Percentiles rank a stretch among this genome's conserved stretches.
phyloP scores from a whole-genome alignment of 1,140 invertebrate species.

The Dendrolimus punctatus region DNA sequence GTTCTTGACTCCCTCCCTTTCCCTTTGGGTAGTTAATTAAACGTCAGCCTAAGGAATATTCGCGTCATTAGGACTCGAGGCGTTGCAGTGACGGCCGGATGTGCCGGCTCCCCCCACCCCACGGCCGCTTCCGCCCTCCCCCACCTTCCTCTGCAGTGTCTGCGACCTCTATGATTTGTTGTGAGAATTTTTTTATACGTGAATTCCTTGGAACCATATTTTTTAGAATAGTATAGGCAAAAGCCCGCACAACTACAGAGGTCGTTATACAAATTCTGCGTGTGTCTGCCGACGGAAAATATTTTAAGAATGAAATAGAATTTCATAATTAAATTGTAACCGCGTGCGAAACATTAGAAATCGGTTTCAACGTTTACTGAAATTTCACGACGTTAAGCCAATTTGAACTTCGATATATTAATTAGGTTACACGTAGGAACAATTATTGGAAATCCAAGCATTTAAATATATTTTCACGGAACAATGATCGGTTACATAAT shows the following conservation, averaged over 20 bases:
- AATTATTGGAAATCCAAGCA: too few relatives aligned
- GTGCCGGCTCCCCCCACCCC: slow-evolving; percentile 22
- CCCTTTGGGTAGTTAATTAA: slow-evolving; percentile 62
- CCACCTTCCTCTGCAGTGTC: not conserved
- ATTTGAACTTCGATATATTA: slow-evolving; percentile 2
- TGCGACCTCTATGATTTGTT: too few relatives aligned
- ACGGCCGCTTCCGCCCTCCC: slow-evolving; percentile 3
- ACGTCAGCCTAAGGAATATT: slow-evolving; percentile 57
- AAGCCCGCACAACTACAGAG: too few relatives aligned
- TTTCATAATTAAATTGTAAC: not conserved
- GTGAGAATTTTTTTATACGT: too few relatives aligned
- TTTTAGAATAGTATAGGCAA: too few relatives aligned
- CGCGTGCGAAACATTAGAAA: slow-evolving; percentile 20
- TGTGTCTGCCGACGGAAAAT: too few relatives aligned
- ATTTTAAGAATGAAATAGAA: too few relatives aligned
- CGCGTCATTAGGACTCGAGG: slow-evolving; percentile 53
- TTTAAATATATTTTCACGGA: too few relatives aligned
- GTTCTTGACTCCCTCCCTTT: slow-evolving; percentile 1
- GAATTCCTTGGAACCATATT: too few relatives aligned
- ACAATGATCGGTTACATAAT: too few relatives aligned
- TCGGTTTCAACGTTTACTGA: slow-evolving; percentile 14
- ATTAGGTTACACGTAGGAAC: too few relatives aligned
- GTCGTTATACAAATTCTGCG: too few relatives aligned
- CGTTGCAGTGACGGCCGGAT: slow-evolving; percentile 31
- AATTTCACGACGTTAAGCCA: slow-evolving; percentile 4